A percentile compares a stretch with the other conserved stretches of the same genome.
Conservation (phyloP, 2,797 vertebrate genomes). For the Babyrousa celebensis region DNA sequence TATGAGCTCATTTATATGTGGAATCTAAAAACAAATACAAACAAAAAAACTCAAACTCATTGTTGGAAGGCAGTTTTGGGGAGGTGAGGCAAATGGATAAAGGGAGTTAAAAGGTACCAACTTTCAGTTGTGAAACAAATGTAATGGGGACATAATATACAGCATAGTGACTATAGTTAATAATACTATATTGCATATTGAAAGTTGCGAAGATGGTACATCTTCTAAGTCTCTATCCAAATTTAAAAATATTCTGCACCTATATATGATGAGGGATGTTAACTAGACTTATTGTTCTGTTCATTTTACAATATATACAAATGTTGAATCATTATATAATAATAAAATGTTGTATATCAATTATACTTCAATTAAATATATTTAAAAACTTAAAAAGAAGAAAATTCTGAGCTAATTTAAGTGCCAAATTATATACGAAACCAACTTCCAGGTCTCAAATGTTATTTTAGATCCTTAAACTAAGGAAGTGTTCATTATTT, state of each 20-base stretch:
- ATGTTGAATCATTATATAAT: not conserved
- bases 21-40: not conserved
- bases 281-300: not conserved
- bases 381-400: not conserved
- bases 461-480: not conserved
- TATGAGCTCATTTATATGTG: not conserved
- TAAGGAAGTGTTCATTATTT: constrained; percentile 5
- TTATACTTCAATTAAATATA: not conserved
- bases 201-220: not conserved
- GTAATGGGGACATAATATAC: not conserved
- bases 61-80: too few relatives aligned
- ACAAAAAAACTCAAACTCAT: not conserved
- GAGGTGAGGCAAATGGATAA: too few relatives aligned
- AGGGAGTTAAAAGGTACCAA: not conserved
- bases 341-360: not conserved
- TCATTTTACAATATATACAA: not conserved
- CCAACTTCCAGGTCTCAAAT: not conserved
- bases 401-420: not conserved
- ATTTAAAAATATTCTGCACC: not conserved
- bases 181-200: not conserved
- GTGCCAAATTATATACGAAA: not conserved
- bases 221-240: not conserved
- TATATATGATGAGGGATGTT: not conserved
- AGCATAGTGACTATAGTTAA: not conserved
- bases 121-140: not conserved